Evolutionary conservation across 1,140 invertebrate genomes (phyloP).

Genomic region (Drosophila mauritiana): DNA sequence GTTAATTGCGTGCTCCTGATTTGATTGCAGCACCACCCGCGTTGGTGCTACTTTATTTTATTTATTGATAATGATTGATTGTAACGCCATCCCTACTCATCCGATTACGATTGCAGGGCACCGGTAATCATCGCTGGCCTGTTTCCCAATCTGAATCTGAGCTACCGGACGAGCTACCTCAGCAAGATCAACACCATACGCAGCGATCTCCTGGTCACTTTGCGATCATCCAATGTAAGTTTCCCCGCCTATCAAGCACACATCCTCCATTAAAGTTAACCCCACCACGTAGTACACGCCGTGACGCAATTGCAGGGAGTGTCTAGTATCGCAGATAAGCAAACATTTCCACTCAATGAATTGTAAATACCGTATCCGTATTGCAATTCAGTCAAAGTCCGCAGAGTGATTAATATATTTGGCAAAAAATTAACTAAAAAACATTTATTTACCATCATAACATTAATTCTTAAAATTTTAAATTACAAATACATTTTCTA

Average conservation of each 20-base stretch:
- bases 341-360: conserved; percentile 55
- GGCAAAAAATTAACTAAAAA: too few relatives aligned
- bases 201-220: conserved; percentile 71
- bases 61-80: conserved; percentile 22
- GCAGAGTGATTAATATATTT: background rate
- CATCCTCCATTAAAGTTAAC: conserved; percentile 46
- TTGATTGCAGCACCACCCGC: conserved; percentile 33
- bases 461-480: too few relatives aligned
- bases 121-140: conserved; percentile 72
- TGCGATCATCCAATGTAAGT: conserved; percentile 74
- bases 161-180: conserved; percentile 69
- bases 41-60: conserved; percentile 14
- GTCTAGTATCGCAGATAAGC: conserved; percentile 44
- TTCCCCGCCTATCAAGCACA: conserved; percentile 39
- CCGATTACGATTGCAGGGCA: conserved; percentile 68
- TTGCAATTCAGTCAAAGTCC: conserved; percentile 2
- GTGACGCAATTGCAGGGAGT: conserved; percentile 19
- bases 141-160: conserved; percentile 80
- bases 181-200: conserved; percentile 77
- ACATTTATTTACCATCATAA: too few relatives aligned
- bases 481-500: too few relatives aligned
- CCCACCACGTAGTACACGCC: conserved; percentile 21
- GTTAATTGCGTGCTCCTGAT: conserved; percentile 56
- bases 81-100: conserved; percentile 1
- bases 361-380: conserved; percentile 6